Percentiles rank a stretch among this genome's conserved stretches.
Evolutionary conservation across 2,113 vertebrate species (phyloP).

Genomic region (Ia io): DNA sequence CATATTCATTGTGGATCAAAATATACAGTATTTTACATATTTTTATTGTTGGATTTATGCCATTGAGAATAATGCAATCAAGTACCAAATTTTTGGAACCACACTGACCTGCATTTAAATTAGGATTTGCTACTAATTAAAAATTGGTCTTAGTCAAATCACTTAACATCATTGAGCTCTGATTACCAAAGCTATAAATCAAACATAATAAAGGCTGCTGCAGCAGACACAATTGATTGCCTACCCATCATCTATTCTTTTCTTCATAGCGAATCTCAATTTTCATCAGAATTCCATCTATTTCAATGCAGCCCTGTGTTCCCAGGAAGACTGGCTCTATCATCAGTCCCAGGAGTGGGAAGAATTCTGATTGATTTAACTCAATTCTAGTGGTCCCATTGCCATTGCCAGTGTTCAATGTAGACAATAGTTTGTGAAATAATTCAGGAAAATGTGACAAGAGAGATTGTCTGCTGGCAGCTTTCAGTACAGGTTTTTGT

Average conservation of each 20-base stretch:
- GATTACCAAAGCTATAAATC: not conserved
- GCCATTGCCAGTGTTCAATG: not conserved
- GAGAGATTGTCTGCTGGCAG: not conserved
- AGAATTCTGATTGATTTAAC: not conserved
- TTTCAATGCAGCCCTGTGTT: not conserved
- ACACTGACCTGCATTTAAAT: not conserved
- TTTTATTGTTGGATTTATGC: not conserved
- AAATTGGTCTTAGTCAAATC: not conserved
- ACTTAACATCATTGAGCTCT: not conserved
- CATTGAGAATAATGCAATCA: not conserved
- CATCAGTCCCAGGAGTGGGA: not conserved
- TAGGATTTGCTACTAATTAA: not conserved
- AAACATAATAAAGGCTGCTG: not conserved
- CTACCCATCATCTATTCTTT: not conserved
- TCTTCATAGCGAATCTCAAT: not conserved
- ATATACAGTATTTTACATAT: not conserved
- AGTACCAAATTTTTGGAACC: not conserved
- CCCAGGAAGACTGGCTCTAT: not conserved
- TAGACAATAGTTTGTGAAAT: not conserved
- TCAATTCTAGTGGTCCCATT: not conserved
- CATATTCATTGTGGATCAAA: not conserved
- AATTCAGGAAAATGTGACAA: not conserved
- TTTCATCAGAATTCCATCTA: not conserved
- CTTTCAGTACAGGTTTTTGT: not conserved
- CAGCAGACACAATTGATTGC: not conserved